phyloP scores from a whole-genome alignment of 2,888 invertebrate species.

The Mamestra brassicae region DNA sequence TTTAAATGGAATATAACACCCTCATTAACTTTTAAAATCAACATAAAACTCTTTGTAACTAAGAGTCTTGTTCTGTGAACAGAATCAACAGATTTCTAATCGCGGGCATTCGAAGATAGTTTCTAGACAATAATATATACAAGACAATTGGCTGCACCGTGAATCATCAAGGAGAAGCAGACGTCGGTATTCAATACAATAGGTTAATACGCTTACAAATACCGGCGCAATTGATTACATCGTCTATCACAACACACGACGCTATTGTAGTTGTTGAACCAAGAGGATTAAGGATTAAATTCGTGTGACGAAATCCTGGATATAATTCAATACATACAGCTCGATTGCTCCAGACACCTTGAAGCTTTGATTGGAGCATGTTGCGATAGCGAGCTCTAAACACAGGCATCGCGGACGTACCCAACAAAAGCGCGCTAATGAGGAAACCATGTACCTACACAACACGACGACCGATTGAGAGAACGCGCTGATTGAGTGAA shows the following conservation, averaged over 20 bases:
- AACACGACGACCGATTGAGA: slow-evolving; percentile 72
- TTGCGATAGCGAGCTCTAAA: slow-evolving; percentile 69
- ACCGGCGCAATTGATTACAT: slow-evolving; percentile 65
- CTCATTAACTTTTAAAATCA: slow-evolving; percentile 2
- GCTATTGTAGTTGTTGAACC: slow-evolving; percentile 45
- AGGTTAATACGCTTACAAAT: slow-evolving; percentile 69
- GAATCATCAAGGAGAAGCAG: slow-evolving; percentile 65
- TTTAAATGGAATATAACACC: background rate
- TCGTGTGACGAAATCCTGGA: slow-evolving; percentile 37
- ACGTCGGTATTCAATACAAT: slow-evolving; percentile 68
- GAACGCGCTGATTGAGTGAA: slow-evolving; percentile 83
- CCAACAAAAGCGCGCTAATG: slow-evolving; percentile 87
- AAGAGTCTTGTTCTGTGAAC: background rate
- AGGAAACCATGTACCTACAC: slow-evolving; percentile 84
- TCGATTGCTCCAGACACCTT: slow-evolving; percentile 72
- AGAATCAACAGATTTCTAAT: slow-evolving; percentile 49
- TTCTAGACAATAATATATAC: slow-evolving; percentile 56
- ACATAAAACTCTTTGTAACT: slow-evolving; percentile 5
- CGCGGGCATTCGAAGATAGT: slow-evolving; percentile 32
- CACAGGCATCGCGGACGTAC: slow-evolving; percentile 70
- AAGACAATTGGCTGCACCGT: slow-evolving; percentile 62
- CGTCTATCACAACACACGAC: slow-evolving; percentile 51
- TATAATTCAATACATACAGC: slow-evolving; percentile 62
- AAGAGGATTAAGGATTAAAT: slow-evolving; percentile 55
- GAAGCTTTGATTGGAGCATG: slow-evolving; percentile 81